These are phyloP conservation scores for Muntiacus muntjak DNA, from an alignment of 2,113 vertebrate species.

Conservation along the genomic window DNA sequence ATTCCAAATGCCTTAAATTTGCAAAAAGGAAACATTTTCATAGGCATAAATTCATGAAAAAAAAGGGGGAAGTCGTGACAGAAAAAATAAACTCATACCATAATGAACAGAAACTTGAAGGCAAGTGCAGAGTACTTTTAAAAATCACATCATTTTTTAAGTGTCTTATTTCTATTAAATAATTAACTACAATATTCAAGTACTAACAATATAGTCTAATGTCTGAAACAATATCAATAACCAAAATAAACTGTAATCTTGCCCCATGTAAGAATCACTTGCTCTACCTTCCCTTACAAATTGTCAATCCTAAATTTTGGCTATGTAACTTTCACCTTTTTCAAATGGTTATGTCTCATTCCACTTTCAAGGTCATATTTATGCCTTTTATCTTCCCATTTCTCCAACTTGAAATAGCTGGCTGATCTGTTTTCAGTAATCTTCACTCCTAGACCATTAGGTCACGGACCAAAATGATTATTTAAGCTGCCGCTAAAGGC, in stretches of 20 bases:
- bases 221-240: neutral
- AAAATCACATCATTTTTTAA: neutral
- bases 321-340: neutral
- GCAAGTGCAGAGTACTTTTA: neutral
- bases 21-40: slow-evolving; percentile 1
- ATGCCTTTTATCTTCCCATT: neutral
- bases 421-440: neutral
- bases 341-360: neutral
- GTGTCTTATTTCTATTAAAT: neutral
- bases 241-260: neutral
- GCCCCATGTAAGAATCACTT: neutral
- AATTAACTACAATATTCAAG: slow-evolving; percentile 3
- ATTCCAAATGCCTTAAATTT: slow-evolving; percentile 27
- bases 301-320: neutral
- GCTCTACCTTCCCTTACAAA: neutral
- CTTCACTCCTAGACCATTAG: neutral
- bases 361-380: slow-evolving; percentile 10
- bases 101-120: slow-evolving; percentile 21
- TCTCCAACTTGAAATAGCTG: neutral
- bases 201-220: neutral
- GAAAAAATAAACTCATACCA: neutral
- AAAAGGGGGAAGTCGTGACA: neutral
- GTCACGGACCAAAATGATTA: neutral
- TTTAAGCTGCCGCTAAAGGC: neutral
- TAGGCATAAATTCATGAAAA: neutral